phyloP scores from a whole-genome alignment of 1,140 invertebrate species.

The Pteromalus puparum region DNA sequence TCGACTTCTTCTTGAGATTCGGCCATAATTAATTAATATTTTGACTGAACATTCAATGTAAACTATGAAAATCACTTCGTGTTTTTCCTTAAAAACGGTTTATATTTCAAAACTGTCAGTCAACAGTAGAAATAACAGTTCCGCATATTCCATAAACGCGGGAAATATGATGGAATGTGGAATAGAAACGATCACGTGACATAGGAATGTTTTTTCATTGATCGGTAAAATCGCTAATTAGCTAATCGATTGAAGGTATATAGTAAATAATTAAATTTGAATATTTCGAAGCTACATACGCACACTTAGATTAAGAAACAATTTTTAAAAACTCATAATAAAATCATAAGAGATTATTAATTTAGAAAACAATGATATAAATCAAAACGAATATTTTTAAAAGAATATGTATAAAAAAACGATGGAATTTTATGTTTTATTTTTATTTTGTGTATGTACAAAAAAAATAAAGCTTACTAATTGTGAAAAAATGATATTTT shows the following conservation, averaged over 20 bases:
- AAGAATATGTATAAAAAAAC: neutral
- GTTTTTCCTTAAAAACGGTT: neutral
- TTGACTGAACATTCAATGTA: neutral
- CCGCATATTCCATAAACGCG: neutral
- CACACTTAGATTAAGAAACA: neutral
- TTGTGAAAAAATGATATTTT: conserved; percentile 44
- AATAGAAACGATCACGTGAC: neutral
- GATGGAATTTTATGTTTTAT: neutral
- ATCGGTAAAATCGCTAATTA: neutral
- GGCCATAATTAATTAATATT: conserved; percentile 28
- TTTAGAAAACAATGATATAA: neutral
- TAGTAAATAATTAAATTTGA: neutral
- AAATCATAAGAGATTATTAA: too few species aligned
- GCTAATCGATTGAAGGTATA: neutral
- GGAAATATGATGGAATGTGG: neutral
- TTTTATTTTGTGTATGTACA: conserved; percentile 43
- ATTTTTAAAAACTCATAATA: too few species aligned
- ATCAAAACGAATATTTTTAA: neutral
- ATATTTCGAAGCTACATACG: neutral
- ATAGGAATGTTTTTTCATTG: neutral
- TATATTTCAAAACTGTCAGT: neutral
- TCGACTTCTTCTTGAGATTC: conserved; percentile 30
- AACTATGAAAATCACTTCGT: neutral
- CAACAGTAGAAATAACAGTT: neutral
- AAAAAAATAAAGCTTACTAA: conserved; percentile 44